Conservation (phyloP, 2,797 vertebrate species). For the Helicolenus hilgendorfi region DNA sequence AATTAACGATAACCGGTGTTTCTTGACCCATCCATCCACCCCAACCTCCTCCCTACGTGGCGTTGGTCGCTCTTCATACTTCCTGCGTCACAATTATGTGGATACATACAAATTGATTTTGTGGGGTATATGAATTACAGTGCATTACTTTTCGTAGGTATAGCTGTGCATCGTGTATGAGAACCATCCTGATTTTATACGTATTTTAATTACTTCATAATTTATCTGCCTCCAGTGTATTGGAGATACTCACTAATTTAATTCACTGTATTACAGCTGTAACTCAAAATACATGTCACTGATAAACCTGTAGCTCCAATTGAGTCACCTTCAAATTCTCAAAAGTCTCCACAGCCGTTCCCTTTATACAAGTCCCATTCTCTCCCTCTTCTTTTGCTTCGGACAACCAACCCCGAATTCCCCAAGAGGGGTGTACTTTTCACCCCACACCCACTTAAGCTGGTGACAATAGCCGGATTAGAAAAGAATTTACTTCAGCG, state of each 20-base stretch:
- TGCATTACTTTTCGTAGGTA: too few species aligned
- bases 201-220: not conserved
- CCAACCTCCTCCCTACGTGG: rapidly evolving
- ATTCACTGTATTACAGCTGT: constrained; percentile 90
- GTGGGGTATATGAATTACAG: too few species aligned
- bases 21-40: too few species aligned
- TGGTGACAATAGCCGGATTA: constrained; percentile 99
- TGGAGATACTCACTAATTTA: constrained; percentile 76
- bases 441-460: constrained; percentile 97
- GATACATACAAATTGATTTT: too few species aligned
- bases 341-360: constrained; percentile 91
- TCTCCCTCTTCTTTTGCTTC: constrained; percentile 75
- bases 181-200: not conserved
- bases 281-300: constrained; percentile 87
- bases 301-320: constrained; percentile 90
- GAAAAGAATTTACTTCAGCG: constrained; percentile 96
- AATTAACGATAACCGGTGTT: too few species aligned
- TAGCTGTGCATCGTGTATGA: too few species aligned
- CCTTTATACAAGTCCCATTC: constrained; percentile 90
- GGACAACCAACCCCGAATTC: constrained; percentile 88
- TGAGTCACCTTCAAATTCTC: constrained; percentile 92
- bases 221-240: constrained; percentile 31
- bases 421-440: constrained; percentile 95
- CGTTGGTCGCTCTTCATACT: too few species aligned
- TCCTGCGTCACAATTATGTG: too few species aligned